These are phyloP conservation scores for Drosophila tanythrix DNA, from an alignment of 2,888 invertebrate species.

Conservation along the genomic window DNA sequence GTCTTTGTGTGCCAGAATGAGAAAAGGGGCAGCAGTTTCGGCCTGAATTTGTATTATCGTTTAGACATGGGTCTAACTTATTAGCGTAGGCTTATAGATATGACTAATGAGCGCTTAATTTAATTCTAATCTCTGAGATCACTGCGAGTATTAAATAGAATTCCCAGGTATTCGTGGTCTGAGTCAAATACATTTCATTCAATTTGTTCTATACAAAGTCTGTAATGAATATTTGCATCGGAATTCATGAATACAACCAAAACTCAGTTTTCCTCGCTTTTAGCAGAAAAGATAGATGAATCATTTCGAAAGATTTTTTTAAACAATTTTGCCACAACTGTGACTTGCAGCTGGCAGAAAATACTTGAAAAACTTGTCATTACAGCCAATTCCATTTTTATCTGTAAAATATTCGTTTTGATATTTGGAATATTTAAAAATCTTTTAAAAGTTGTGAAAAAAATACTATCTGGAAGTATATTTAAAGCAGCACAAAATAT, in stretches of 20 bases:
- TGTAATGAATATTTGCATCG: not conserved
- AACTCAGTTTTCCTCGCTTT: not conserved
- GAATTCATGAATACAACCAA: not conserved
- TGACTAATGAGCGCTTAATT: conserved; percentile 18
- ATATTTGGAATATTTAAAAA: not conserved
- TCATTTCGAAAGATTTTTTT: not conserved
- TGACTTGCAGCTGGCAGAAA: conserved; percentile 1
- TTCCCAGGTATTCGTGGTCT: not conserved
- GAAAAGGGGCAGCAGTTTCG: conserved; percentile 18
- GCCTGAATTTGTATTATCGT: conserved; percentile 3
- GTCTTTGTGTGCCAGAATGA: not conserved
- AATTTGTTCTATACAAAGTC: not conserved
- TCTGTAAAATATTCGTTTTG: not conserved
- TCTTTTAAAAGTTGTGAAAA: not conserved
- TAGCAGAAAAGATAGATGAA: not conserved
- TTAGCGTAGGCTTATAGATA: conserved; percentile 1
- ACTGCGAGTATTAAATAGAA: not conserved
- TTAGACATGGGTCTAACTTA: not conserved
- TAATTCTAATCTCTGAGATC: conserved; percentile 1
- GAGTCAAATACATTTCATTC: not conserved
- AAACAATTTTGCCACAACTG: conserved; percentile 12
- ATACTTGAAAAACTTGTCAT: conserved; percentile 8
- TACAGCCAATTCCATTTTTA: not conserved
- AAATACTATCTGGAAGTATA: not conserved
- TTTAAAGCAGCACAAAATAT: not conserved